Evolutionary conservation across 1,140 invertebrate species (phyloP), one percentile per base, ranked within the genome.

Genomic region (Euschistus heros): DNA sequence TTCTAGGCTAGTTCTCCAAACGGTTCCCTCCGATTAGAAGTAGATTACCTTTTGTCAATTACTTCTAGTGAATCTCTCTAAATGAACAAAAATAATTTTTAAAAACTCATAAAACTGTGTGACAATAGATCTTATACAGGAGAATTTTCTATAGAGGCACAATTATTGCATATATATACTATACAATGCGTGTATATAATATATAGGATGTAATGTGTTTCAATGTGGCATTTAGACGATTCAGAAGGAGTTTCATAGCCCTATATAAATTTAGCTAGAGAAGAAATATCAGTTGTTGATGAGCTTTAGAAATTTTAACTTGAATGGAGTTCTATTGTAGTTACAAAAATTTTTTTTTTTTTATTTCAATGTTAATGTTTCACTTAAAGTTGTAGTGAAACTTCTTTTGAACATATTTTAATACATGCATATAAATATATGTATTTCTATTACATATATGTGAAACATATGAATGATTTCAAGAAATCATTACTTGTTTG

Each of bases 111-210:
- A 33, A 63, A 50, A 68, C 68, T 68, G 65, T 64, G 65, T 66
- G 68, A 68, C 68, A 68, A 68, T 68, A 68, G 68, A 60, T 68
- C 68, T 68, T 66, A 66, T 68, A 66, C 68, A 68, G 68, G 68
- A 66, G 55, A 66, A 64, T 68, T 68, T 68, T 66, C 66, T 66
- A 66, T 62, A 30, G 65, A 66, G 44, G 59, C 42, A 59, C 50
- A 57, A 33, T 65, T 59, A 57, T 42, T 65, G 33, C 57, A 42
- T 30, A 59, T 59, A 57, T 64, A 54, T 59, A 65, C 42, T 42
- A 54, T 63, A 27, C 54, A 64, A 17, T 47, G 37, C 46, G 47
- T 64, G 54, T 24, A 57, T 57, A 57, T 57, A 57, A 57, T 57
- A 57, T 57, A 57, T 57, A 22, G 54, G 18, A 57, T 57, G 54